A percentile compares a stretch with the other conserved stretches of the same genome.
Conservation (phyloP, 2,797 vertebrate genomes). For the Poeciliopsis gracilis region DNA sequence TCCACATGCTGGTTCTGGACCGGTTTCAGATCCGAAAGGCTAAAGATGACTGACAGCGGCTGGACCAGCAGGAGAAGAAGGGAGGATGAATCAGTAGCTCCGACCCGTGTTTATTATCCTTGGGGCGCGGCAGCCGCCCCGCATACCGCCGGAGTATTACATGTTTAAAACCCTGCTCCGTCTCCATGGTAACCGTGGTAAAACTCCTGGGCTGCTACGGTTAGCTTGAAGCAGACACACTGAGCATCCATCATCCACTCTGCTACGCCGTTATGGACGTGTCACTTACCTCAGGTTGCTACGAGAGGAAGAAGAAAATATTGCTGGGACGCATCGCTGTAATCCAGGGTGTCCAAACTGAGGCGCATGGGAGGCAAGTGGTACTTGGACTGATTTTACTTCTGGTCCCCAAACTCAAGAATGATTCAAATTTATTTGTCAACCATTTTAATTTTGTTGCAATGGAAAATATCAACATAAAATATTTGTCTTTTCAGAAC, state of each 20-base stretch:
- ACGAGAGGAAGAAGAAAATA: not conserved
- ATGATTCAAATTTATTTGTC: too few species aligned
- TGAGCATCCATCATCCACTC: not conserved
- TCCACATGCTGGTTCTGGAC: slow-evolving; percentile 44
- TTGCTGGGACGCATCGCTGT: not conserved
- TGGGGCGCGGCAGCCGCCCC: slow-evolving; percentile 44
- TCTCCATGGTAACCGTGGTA: slow-evolving; percentile 7
- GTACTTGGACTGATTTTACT: too few species aligned
- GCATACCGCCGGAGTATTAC: slow-evolving; percentile 50
- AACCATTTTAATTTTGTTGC: too few species aligned
- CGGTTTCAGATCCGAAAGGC: slow-evolving; percentile 21
- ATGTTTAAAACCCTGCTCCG: slow-evolving; percentile 14
- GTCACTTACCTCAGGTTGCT: not conserved
- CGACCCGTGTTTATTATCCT: slow-evolving; percentile 41
- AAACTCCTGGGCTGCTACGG: slow-evolving; percentile 3
- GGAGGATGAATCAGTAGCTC: slow-evolving; percentile 45
- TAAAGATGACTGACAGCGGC: slow-evolving; percentile 44
- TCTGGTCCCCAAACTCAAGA: too few species aligned
- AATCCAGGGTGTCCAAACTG: too few species aligned
- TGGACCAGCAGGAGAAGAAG: slow-evolving; percentile 47
- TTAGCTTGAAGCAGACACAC: not conserved
- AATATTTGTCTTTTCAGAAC: too few species aligned
- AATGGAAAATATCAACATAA: too few species aligned
- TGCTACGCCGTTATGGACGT: not conserved
- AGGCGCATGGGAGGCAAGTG: too few species aligned